A percentile compares a stretch with the other conserved stretches of the same genome.
Evolutionary conservation across 2,113 vertebrate genomes (phyloP).

Genomic region (Probosciger aterrimus): DNA sequence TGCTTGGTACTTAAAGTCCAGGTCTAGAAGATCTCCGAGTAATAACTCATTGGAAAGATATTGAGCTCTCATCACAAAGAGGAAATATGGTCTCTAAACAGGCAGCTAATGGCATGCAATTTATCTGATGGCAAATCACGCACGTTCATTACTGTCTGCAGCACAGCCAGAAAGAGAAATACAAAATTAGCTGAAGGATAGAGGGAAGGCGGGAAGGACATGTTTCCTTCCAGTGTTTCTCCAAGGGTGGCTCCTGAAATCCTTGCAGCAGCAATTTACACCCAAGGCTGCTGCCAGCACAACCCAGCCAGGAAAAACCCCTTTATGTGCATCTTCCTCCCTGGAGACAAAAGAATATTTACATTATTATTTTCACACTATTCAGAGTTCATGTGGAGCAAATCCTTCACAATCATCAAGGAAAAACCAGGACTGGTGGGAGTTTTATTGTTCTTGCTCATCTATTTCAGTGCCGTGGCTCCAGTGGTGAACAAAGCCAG

Average conservation of each 20-base stretch:
- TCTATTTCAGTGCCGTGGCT: neutral
- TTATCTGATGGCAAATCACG: conserved; percentile 63
- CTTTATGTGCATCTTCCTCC: neutral
- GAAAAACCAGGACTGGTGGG: neutral
- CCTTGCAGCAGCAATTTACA: neutral
- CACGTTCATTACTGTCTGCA: conserved; percentile 55
- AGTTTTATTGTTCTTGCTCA: neutral
- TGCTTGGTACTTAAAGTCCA: conserved; percentile 50
- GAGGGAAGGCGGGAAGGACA: neutral
- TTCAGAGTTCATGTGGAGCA: neutral
- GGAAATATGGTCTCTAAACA: conserved; percentile 71
- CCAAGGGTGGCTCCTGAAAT: neutral
- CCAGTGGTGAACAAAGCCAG: conserved; percentile 1
- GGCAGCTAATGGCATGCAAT: conserved; percentile 66
- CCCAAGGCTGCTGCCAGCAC: neutral
- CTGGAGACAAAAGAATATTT: neutral
- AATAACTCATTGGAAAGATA: conserved; percentile 65
- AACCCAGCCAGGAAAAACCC: neutral
- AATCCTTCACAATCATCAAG: neutral
- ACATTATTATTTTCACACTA: neutral
- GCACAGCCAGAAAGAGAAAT: conserved; percentile 26
- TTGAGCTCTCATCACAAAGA: conserved; percentile 57
- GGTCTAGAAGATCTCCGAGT: conserved; percentile 31
- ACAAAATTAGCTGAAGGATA: conserved; percentile 25
- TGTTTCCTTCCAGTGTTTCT: neutral